Evolutionary conservation across 1,140 invertebrate genomes (phyloP), one percentile per base, ranked within the genome.

Genomic region (Zaprionus gabonicus): DNA sequence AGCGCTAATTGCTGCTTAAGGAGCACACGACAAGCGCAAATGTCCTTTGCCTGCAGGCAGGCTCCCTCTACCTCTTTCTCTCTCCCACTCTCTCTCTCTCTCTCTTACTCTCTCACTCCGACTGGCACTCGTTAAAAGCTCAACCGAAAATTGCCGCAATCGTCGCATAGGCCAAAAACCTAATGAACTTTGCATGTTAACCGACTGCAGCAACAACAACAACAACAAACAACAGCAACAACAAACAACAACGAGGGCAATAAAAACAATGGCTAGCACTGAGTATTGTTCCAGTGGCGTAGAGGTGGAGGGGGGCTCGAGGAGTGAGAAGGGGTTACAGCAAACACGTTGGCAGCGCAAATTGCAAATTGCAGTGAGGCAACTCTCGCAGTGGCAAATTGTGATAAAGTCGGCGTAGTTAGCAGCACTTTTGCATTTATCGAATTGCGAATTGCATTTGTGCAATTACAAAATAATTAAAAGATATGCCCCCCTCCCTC

Each of bases 161-260:
- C 75, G 80, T 75, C 38, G 72, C 80, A 70, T 88, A 88, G 84
- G 84, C 84, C 84, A 87, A 88, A 90, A 81, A 85, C 85, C 81
- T 88, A 88, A 88, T 88, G 84, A 88, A 88, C 85, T 88, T 88
- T 88, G 85, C 81, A 88, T 88, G 84, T 87, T 81, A 76, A 72
- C 69, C 83, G 44, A 55, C 55, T 31, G 34, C 59, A 15, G 23
- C 44, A 27, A 28, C 66, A 51, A 51, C 57, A 59, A 36, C 55
- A 36, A 57, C 44, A 31, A 53, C 62, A 58, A 46, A 7, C 20
- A 25, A 23, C 10, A n/a, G n/a, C n/a, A n/a, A 13, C 55, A 36
- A 57, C 44, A 31, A 53, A 66, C 62, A 46, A 7, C 20, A 25
- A 23, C 10, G 46, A 13, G 25, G 53, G 27, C 82, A 79, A 78